Conservation (phyloP, 2,888 invertebrate genomes). For the Resseliella maxima region DNA sequence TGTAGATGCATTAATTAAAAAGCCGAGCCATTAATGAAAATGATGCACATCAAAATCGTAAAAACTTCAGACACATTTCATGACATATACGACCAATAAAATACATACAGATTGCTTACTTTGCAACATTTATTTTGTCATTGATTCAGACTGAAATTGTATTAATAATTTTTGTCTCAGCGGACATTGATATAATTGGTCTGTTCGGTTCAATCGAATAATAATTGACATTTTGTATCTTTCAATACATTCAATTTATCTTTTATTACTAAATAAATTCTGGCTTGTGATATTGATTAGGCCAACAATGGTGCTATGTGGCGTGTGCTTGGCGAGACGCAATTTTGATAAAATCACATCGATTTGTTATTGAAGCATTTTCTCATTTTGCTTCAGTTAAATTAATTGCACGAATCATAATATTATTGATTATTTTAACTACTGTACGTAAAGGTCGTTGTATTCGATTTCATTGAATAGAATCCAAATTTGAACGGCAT, state of each 20-base stretch:
- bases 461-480: not conserved
- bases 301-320: not conserved
- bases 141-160: constrained; percentile 1
- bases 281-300: not conserved
- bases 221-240: not conserved
- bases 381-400: not conserved
- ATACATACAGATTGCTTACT: constrained; percentile 12
- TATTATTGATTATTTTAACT: not conserved
- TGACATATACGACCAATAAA: not conserved
- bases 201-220: not conserved
- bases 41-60: constrained; percentile 6
- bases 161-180: not conserved
- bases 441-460: not conserved
- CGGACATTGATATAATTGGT: not conserved
- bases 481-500: not conserved
- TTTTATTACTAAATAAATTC: not conserved
- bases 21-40: constrained; percentile 5
- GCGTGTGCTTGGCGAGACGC: not conserved
- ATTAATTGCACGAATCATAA: constrained; percentile 21
- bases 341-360: not conserved
- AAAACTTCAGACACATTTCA: not conserved
- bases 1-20: not conserved
- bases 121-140: constrained; percentile 1
- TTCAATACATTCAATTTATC: not conserved
- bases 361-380: not conserved